These are phyloP conservation scores for Arion vulgaris DNA, from an alignment of 1,140 invertebrate species.

Conservation along the genomic window DNA sequence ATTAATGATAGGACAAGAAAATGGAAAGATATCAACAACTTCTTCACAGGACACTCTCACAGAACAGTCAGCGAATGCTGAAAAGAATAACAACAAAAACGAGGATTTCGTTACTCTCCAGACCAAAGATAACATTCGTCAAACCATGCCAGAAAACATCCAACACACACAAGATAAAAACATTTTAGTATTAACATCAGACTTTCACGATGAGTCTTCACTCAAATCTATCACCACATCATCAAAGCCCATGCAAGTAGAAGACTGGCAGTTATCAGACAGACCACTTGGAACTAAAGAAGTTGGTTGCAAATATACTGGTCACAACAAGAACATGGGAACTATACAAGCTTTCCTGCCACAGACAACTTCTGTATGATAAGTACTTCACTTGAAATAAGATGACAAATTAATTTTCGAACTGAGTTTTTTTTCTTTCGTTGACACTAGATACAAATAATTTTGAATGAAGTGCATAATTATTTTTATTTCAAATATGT, in stretches of 20 bases:
- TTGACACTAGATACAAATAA: too few species aligned
- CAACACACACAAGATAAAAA: background rate
- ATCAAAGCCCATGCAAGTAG: background rate
- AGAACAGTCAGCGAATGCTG: background rate
- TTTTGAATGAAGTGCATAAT: too few species aligned
- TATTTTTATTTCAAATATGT: too few species aligned
- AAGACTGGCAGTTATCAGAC: background rate
- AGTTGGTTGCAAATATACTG: background rate
- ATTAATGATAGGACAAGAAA: background rate
- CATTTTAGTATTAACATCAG: background rate
- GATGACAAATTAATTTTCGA: too few species aligned
- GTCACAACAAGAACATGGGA: background rate
- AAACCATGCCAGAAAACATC: background rate
- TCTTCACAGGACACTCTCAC: slow-evolving; percentile 27
- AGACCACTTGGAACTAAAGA: background rate
- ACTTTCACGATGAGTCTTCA: background rate
- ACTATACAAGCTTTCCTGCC: background rate
- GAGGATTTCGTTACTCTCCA: background rate
- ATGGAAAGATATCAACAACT: background rate
- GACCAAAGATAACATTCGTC: background rate
- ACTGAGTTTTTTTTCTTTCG: too few species aligned
- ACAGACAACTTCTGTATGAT: slow-evolving; percentile 18
- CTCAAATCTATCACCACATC: background rate
- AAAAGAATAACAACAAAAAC: slow-evolving; percentile 3
- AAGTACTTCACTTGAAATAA: too few species aligned